Percentiles rank a stretch among this genome's conserved stretches.
Conservation (phyloP, 2,797 vertebrate genomes). For the Notamacropus eugenii region DNA sequence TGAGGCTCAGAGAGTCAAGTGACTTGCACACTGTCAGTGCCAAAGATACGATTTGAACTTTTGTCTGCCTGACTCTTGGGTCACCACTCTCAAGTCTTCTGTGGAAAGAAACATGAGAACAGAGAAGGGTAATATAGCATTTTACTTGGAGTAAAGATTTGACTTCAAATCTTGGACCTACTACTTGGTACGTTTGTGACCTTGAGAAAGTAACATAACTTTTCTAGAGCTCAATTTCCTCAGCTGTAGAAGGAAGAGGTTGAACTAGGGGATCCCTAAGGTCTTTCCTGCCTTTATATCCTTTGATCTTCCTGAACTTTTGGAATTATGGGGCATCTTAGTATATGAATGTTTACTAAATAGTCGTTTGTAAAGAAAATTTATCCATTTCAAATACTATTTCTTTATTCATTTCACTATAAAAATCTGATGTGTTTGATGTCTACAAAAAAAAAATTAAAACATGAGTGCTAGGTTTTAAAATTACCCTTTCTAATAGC, state of each 20-base stretch:
- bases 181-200: not conserved
- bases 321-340: conserved; percentile 1
- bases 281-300: not conserved
- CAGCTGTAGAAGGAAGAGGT: not conserved
- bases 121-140: not conserved
- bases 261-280: not conserved
- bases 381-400: not conserved
- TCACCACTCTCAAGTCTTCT: not conserved
- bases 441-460: conserved; percentile 18
- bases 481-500: not conserved
- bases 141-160: not conserved
- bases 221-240: not conserved
- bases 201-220: not conserved
- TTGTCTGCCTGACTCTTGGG: not conserved
- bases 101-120: not conserved
- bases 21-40: not conserved
- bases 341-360: not conserved
- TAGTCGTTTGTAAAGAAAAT: conserved; percentile 7
- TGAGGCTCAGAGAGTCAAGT: not conserved
- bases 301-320: not conserved
- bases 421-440: not conserved
- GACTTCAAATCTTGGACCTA: not conserved
- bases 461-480: conserved; percentile 24
- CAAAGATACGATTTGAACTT: not conserved
- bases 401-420: not conserved